Evolutionary conservation across 2,888 invertebrate genomes (phyloP).

Genomic region (Aleiodes leptofemur): DNA sequence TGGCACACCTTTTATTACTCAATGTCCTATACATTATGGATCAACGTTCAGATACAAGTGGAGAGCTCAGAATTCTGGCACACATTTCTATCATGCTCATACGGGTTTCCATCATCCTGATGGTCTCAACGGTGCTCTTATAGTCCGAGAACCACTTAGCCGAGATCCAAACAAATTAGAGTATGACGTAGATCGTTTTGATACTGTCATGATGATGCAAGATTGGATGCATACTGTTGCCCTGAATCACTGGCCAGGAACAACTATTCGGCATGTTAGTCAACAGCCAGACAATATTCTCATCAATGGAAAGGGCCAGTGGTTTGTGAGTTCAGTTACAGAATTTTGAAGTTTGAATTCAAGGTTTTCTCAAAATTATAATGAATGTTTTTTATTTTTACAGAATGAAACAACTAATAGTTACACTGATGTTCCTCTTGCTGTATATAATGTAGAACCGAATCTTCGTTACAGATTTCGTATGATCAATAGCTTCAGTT

Average conservation of each 20-base stretch:
- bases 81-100: slow-evolving; percentile 58
- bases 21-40: slow-evolving; percentile 91
- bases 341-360: neutral
- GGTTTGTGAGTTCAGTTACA: slow-evolving; percentile 41
- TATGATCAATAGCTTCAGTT: slow-evolving; percentile 77
- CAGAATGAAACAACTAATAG: slow-evolving; percentile 57
- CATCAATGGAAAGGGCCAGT: slow-evolving; percentile 87
- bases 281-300: slow-evolving; percentile 83
- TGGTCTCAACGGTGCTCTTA: slow-evolving; percentile 51
- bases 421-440: slow-evolving; percentile 60
- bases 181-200: slow-evolving; percentile 52
- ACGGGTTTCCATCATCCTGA: slow-evolving; percentile 55
- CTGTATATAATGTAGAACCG: slow-evolving; percentile 70
- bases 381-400: slow-evolving; percentile 6
- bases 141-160: slow-evolving; percentile 46
- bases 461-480: slow-evolving; percentile 78
- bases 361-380: no score
- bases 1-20: slow-evolving; percentile 91
- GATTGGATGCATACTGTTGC: slow-evolving; percentile 79
- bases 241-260: slow-evolving; percentile 85
- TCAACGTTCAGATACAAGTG: slow-evolving; percentile 78
- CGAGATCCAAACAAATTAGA: slow-evolving; percentile 43
- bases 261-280: slow-evolving; percentile 66
- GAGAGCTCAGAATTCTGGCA: slow-evolving; percentile 50
- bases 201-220: slow-evolving; percentile 51